Base-by-base conservation (phyloP, 2,888 invertebrate species). In the Mesodorylaimus sp. region DNA sequence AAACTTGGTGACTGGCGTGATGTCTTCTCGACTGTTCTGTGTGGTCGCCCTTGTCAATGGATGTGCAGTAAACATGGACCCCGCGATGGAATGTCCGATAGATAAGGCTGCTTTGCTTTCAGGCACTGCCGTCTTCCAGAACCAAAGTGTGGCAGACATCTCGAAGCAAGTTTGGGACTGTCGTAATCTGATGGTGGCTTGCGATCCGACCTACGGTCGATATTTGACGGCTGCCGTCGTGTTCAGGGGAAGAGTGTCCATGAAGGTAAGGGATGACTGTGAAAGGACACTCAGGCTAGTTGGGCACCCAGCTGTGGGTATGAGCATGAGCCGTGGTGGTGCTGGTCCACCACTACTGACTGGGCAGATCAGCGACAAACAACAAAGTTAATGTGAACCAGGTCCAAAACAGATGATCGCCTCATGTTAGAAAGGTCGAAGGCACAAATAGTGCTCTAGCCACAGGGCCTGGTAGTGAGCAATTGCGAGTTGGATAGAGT, bases 131-230 rank as follows among this genome's bases (percentile, higher is more conserved):
- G 66, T 66, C 50, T 82, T 71, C 59, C 72, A 79, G 26, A 77
- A 80, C 1, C 64, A 78, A 24, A 75, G 79, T 16, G 80, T 81
- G 1, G 77, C 79, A n/a, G 85, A 81, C 62, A 72, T 82, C 28
- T 80, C 80, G 16, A 78, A 78, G 59, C 53, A 80, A 70, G 79
- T 80, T 77, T 76, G 76, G 58, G 74, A 70, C 56, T 63, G 68
- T n/a, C 68, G 66, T 57, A 70, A 69, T 55, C 69, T 70, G 69
- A 70, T 69, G 69, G 67, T 68, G 37, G 70, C 69, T 32, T 68
- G 68, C 57, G 70, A 69, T 54, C 70, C 69, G 2, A 62, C 72
- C 38, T 68, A 69, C 58, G 73, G 73, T 26, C 69, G 75, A 2
- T 76, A 76, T 60, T 65, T 76, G 39, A 76, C 76, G 24, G 75